Conservation (phyloP, 2,888 invertebrate species). For the Melolontha melolontha region DNA sequence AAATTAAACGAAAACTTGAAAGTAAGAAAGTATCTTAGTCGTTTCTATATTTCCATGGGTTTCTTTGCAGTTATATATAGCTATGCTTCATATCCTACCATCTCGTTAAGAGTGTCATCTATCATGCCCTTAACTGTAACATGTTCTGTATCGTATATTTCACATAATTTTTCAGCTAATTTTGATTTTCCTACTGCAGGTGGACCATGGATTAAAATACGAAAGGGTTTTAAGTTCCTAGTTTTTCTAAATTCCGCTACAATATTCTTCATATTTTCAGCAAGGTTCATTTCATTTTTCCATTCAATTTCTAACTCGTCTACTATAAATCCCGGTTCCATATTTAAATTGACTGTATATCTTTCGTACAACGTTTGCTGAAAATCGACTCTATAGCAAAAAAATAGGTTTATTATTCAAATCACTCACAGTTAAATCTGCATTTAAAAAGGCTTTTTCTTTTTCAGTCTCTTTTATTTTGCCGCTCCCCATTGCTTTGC, state of each 20-base stretch:
- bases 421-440: constrained; percentile 64
- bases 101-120: constrained; percentile 68
- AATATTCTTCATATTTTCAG: constrained; percentile 64
- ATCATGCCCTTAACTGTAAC: constrained; percentile 70
- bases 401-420: neutral
- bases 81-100: constrained; percentile 64
- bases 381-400: constrained; percentile 44
- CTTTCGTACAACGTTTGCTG: constrained; percentile 72
- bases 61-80: no score
- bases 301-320: constrained; percentile 67
- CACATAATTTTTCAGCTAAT: constrained; percentile 69
- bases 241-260: constrained; percentile 67
- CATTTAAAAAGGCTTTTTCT: constrained; percentile 71
- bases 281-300: constrained; percentile 69
- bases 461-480: constrained; percentile 69
- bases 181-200: constrained; percentile 75
- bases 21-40: no score
- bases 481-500: constrained; percentile 68
- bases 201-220: constrained; percentile 74
- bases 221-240: constrained; percentile 71
- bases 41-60: no score
- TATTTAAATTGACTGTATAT: constrained; percentile 70
- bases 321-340: constrained; percentile 71
- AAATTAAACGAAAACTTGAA: no score
- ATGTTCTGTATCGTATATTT: constrained; percentile 71